These are phyloP conservation scores for Drosophila tropicalis DNA, from an alignment of 1,140 invertebrate genomes.

Conservation along the genomic window DNA sequence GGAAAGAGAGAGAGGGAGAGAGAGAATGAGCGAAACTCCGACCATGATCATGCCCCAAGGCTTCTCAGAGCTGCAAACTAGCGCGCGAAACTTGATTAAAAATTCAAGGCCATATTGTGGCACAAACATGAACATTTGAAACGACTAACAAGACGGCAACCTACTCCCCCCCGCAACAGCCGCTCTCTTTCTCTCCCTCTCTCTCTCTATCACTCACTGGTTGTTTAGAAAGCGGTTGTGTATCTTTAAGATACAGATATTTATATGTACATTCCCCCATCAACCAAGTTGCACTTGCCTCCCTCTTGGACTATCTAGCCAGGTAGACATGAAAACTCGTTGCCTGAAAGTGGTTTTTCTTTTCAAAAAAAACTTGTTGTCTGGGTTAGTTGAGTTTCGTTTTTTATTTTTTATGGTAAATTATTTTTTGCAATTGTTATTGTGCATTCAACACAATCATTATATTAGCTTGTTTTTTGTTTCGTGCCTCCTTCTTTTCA, in stretches of 20 bases:
- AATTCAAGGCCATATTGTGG: constrained; percentile 80
- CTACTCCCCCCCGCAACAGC: neutral
- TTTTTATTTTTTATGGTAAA: constrained; percentile 18
- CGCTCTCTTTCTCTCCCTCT: too few relatives aligned
- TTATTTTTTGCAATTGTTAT: constrained; percentile 23
- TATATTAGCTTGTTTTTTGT: neutral
- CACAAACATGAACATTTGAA: constrained; percentile 60
- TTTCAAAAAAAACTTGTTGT: constrained; percentile 13
- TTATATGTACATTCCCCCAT: neutral
- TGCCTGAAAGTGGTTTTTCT: constrained; percentile 24
- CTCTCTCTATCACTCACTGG: neutral
- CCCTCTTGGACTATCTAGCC: constrained; percentile 21
- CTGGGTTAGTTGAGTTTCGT: constrained; percentile 2
- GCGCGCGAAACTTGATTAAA: constrained; percentile 77
- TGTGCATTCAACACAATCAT: constrained; percentile 13
- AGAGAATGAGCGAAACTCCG: constrained; percentile 17
- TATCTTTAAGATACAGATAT: constrained; percentile 52
- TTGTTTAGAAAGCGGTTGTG: constrained; percentile 70
- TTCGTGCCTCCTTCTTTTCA: neutral
- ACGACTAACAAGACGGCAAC: constrained; percentile 25
- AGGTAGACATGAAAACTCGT: constrained; percentile 47
- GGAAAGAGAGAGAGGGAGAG: neutral
- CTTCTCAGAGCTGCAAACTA: constrained; percentile 35
- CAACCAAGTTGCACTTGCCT: constrained; percentile 51
- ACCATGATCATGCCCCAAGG: constrained; percentile 18